Evolutionary conservation across 2,888 invertebrate genomes (phyloP).

Genomic region (Tetanocera ferruginea): DNA sequence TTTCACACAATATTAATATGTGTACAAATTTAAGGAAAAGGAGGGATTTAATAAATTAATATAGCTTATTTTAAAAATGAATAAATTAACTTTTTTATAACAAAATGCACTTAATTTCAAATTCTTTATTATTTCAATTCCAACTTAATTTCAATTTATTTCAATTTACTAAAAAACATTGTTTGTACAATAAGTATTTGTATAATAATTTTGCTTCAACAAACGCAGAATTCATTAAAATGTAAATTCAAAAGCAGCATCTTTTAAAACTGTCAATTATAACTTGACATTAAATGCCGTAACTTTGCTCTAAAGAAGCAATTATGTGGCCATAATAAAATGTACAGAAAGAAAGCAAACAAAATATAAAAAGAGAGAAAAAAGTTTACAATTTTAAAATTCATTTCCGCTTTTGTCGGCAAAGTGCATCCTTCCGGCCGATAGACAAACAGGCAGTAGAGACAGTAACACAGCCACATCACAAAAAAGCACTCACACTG

Average conservation of each 20-base stretch:
- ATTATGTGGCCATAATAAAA: background rate
- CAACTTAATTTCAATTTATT: background rate
- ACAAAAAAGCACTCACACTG: background rate
- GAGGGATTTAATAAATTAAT: no score
- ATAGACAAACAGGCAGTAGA: background rate
- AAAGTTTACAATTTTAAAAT: background rate
- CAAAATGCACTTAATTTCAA: background rate
- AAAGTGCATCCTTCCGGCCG: conserved; percentile 19
- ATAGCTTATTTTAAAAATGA: no score
- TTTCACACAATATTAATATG: no score
- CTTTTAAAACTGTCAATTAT: background rate
- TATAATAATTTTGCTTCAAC: no score
- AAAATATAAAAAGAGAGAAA: background rate
- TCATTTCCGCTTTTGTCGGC: conserved; percentile 2
- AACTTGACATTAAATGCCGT: background rate
- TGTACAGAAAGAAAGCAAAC: background rate
- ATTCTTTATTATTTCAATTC: background rate
- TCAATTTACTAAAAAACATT: no score
- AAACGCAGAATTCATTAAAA: background rate
- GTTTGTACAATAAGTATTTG: no score
- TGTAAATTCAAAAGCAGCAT: background rate
- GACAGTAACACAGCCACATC: background rate
- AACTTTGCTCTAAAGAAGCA: background rate
- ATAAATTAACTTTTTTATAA: background rate
- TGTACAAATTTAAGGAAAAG: no score